Base-by-base conservation (phyloP, 1,140 invertebrate genomes). In the Hyphantria cunea region DNA sequence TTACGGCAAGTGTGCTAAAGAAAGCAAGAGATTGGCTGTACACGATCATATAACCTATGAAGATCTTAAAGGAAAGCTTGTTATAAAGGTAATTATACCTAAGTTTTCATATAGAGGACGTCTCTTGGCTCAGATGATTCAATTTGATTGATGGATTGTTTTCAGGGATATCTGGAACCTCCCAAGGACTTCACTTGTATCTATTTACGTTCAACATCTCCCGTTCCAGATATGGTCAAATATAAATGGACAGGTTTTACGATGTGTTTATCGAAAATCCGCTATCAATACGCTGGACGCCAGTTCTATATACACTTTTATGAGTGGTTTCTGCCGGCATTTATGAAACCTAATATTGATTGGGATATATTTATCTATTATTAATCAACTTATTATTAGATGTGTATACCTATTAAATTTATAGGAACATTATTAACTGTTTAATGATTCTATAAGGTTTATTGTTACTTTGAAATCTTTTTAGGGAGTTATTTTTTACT, bases 361-460 rank as follows among this genome's bases (percentile, higher is more conserved):
- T 72, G 65, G 65, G 61, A 72, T 41, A 10, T 72, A 17, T 62
- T 44, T 31, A 64, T 73, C 34, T 67, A 62, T 47, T 49, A 34
- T 45, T 45, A 45, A n/a, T n/a, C n/a, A n/a, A n/a, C n/a, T n/a
- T n/a, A n/a, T n/a, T n/a, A n/a, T n/a, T n/a, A n/a, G n/a, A n/a
- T n/a, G n/a, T n/a, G n/a, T n/a, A n/a, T n/a, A n/a, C n/a, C n/a
- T n/a, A n/a, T n/a, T n/a, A n/a, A n/a, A n/a, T n/a, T n/a, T n/a
- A n/a, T n/a, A n/a, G n/a, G n/a, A n/a, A n/a, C n/a, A n/a, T n/a
- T n/a, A n/a, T n/a, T n/a, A n/a, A n/a, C n/a, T n/a, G n/a, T n/a
- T n/a, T n/a, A n/a, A n/a, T n/a, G n/a, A n/a, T n/a, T n/a, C n/a
- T n/a, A n/a, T n/a, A n/a, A n/a, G n/a, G n/a, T n/a, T n/a, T n/a